Conservation (phyloP, 2,888 invertebrate species). For the Sminthurides aquaticus region DNA sequence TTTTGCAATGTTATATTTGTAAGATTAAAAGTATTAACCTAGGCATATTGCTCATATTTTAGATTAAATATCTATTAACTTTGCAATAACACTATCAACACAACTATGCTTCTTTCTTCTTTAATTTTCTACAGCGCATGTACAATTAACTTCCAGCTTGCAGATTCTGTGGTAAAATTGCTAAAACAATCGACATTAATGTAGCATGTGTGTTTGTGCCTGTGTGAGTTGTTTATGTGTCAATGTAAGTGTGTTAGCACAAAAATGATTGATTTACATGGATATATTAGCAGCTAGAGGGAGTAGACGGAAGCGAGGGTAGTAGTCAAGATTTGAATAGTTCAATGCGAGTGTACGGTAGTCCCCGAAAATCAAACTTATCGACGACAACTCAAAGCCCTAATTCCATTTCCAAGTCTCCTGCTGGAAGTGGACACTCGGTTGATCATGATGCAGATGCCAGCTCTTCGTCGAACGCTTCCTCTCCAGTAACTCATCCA, state of each 20-base stretch:
- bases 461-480: slow-evolving; percentile 49
- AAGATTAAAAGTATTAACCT: too few species aligned
- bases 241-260: not conserved
- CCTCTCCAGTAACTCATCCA: slow-evolving; percentile 50
- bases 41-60: too few species aligned
- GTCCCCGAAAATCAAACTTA: not conserved
- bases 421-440: slow-evolving; percentile 6
- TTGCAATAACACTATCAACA: too few species aligned
- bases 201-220: not conserved
- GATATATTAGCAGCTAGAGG: not conserved
- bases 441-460: slow-evolving; percentile 41
- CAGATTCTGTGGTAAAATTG: too few species aligned
- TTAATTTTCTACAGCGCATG: too few species aligned
- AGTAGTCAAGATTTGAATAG: slow-evolving; percentile 3
- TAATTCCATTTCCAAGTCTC: not conserved
- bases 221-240: not conserved
- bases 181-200: too few species aligned
- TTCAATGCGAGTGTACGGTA: not conserved
- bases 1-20: too few species aligned
- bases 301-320: slow-evolving; percentile 11
- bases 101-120: too few species aligned
- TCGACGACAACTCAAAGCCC: not conserved
- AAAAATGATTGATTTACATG: too few species aligned
- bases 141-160: too few species aligned
- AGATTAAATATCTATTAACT: too few species aligned